phyloP scores from a whole-genome alignment of 2,113 vertebrate species.

The Paracanthobrama guichenoti region DNA sequence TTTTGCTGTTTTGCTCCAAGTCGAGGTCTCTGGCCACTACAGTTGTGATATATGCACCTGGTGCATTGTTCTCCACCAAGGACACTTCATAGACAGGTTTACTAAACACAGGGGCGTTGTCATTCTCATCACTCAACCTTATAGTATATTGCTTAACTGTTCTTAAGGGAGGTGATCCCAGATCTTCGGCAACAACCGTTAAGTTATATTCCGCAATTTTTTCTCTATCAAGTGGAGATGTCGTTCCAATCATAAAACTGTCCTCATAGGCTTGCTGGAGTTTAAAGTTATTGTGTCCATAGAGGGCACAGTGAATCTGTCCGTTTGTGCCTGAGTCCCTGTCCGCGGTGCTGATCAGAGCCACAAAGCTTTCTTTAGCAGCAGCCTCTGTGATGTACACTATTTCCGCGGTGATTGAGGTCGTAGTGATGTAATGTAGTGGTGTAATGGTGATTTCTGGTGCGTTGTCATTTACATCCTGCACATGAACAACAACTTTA shows the following conservation, averaged over 20 bases:
- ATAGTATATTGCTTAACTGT: slow-evolving; percentile 87
- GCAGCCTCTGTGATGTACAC: slow-evolving; percentile 84
- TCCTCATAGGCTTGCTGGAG: slow-evolving; percentile 93
- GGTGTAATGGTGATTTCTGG: slow-evolving; percentile 91
- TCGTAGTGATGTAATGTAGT: slow-evolving; percentile 65
- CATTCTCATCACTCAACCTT: slow-evolving; percentile 88
- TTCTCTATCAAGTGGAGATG: slow-evolving; percentile 84
- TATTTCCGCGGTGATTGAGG: slow-evolving; percentile 78
- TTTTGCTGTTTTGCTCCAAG: slow-evolving; percentile 85
- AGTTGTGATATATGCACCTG: slow-evolving; percentile 85
- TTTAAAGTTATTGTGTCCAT: slow-evolving; percentile 89
- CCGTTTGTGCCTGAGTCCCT: slow-evolving; percentile 89
- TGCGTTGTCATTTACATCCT: slow-evolving; percentile 94
- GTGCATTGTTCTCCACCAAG: slow-evolving; percentile 87
- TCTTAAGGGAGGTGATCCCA: slow-evolving; percentile 85
- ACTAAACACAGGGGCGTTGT: slow-evolving; percentile 86
- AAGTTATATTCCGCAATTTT: slow-evolving; percentile 91
- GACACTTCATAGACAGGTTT: slow-evolving; percentile 85
- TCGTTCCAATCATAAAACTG: slow-evolving; percentile 94
- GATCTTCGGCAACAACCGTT: slow-evolving; percentile 91
- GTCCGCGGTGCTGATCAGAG: slow-evolving; percentile 94
- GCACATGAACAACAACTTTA: slow-evolving; percentile 89
- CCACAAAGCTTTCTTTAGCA: slow-evolving; percentile 89
- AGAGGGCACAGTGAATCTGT: slow-evolving; percentile 90
- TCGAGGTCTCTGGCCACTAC: slow-evolving; percentile 86